Evolutionary conservation across 2,797 vertebrate genomes (phyloP).

Genomic region (Nasua narica): DNA sequence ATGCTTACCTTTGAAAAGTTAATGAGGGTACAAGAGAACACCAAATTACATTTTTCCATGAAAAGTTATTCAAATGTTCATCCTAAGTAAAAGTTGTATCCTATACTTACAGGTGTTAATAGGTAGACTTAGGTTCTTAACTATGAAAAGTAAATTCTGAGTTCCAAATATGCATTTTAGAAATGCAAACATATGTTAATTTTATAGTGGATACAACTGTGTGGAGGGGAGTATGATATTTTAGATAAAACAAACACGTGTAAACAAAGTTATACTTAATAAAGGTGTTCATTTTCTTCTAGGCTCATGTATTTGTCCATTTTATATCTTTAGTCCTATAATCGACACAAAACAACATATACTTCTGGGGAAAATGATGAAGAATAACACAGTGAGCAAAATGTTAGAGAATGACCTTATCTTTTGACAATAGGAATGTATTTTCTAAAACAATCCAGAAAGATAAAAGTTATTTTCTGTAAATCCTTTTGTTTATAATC

Average conservation of each 20-base stretch:
- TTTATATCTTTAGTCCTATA: background rate
- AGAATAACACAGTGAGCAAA: background rate
- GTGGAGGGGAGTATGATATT: background rate
- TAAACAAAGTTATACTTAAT: slow-evolving; percentile 36
- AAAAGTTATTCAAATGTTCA: background rate
- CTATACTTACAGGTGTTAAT: background rate
- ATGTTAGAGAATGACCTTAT: background rate
- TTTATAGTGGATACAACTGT: background rate
- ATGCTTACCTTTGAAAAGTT: background rate
- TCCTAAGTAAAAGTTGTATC: background rate
- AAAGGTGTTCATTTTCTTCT: slow-evolving; percentile 9
- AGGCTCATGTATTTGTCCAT: background rate
- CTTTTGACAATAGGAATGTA: background rate
- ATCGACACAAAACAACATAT: background rate
- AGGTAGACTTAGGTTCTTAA: background rate
- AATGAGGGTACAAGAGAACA: background rate
- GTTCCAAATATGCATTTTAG: background rate
- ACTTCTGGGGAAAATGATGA: background rate
- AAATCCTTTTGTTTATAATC: slow-evolving; percentile 67
- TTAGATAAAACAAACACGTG: background rate
- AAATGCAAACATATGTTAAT: background rate
- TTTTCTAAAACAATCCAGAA: slow-evolving; percentile 46
- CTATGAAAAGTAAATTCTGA: background rate
- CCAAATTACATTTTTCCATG: background rate
- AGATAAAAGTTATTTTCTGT: slow-evolving; percentile 39